Conservation (phyloP, 2,113 vertebrate genomes). For the Ginglymostoma cirratum region DNA sequence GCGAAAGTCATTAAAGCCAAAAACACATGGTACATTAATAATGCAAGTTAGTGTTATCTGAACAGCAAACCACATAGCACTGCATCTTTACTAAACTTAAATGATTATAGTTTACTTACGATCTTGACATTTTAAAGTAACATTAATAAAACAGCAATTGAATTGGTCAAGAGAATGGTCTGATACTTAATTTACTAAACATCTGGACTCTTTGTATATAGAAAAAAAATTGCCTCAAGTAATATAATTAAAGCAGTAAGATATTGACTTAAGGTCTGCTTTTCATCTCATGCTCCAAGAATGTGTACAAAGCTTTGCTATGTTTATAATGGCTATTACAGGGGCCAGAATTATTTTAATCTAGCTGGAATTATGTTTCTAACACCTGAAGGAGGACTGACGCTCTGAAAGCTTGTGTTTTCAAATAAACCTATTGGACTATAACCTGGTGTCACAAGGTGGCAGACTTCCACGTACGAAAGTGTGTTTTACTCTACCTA, state of each 20-base stretch:
- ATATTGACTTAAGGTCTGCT: slow-evolving; percentile 3
- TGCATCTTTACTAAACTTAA: slow-evolving; percentile 7
- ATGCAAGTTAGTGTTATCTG: slow-evolving; percentile 11
- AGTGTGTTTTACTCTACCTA: background rate
- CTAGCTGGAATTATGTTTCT: background rate
- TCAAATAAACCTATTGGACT: no score
- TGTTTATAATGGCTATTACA: background rate
- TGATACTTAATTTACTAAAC: slow-evolving; percentile 23
- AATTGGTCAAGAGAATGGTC: slow-evolving; percentile 12
- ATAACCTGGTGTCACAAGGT: slow-evolving; percentile 22
- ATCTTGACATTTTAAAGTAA: slow-evolving; percentile 34
- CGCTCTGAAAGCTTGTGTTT: no score
- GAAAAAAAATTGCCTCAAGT: background rate
- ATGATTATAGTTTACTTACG: slow-evolving; percentile 12
- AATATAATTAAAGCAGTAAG: slow-evolving; percentile 25
- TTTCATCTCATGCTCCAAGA: background rate
- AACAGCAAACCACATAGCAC: background rate
- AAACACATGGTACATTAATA: slow-evolving; percentile 34
- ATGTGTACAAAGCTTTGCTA: background rate
- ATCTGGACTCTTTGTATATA: slow-evolving; percentile 12
- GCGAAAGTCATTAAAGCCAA: slow-evolving; percentile 38
- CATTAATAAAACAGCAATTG: slow-evolving; percentile 9
- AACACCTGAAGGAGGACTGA: no score
- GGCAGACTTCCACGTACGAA: slow-evolving; percentile 25
- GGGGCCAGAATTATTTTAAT: background rate